Evolutionary conservation across 2,888 invertebrate species (phyloP).

Genomic region (Eupithecia exiguata): DNA sequence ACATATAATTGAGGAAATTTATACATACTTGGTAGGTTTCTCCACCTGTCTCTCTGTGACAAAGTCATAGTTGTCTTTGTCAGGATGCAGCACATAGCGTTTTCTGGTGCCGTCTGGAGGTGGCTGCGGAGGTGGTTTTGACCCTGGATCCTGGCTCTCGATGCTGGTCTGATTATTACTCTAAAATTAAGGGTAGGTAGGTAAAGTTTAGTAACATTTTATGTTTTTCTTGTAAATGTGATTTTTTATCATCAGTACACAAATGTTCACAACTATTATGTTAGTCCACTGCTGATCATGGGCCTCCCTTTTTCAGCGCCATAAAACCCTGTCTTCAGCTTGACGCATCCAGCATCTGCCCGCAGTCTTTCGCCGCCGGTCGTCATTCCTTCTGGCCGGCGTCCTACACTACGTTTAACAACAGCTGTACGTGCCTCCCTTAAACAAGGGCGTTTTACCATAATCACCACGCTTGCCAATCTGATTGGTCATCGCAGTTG

Average conservation of each 20-base stretch:
- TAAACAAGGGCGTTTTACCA: not conserved
- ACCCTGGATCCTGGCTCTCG: constrained; percentile 47
- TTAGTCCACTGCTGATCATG: too few relatives aligned
- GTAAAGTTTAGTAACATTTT: not conserved
- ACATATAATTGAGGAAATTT: too few relatives aligned
- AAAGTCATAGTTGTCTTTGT: constrained; percentile 67
- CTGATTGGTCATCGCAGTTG: not conserved
- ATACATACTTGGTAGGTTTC: constrained; percentile 70
- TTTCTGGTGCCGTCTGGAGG: constrained; percentile 51
- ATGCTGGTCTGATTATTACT: constrained; percentile 46
- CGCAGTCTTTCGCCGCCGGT: too few relatives aligned
- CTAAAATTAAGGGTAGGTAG: not conserved
- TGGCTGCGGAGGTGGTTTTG: constrained; percentile 61
- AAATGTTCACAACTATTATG: not conserved
- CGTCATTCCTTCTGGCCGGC: too few relatives aligned
- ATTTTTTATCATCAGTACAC: not conserved
- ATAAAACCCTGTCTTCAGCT: too few relatives aligned
- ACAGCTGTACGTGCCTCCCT: not conserved
- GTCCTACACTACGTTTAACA: too few relatives aligned
- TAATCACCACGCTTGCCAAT: not conserved
- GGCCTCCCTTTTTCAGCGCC: too few relatives aligned
- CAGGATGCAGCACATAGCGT: constrained; percentile 60
- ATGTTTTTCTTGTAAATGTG: not conserved
- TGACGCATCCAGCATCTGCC: too few relatives aligned
- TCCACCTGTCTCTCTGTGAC: constrained; percentile 55